These are phyloP conservation scores for Rhyacophila brunnea DNA, from an alignment of 1,140 invertebrate species.

Conservation along the genomic window DNA sequence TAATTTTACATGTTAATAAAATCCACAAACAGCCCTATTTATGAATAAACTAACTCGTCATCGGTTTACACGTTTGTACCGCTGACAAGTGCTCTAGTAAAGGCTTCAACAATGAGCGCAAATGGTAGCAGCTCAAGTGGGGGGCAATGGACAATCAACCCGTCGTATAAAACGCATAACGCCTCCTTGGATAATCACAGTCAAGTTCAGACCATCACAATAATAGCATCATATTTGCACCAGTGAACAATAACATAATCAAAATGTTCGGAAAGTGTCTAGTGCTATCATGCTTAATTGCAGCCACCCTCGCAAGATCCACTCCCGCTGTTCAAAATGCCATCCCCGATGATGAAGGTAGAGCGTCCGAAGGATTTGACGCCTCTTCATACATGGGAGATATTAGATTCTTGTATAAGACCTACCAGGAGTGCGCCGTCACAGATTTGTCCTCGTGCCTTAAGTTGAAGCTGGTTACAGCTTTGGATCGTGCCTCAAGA, in stretches of 20 bases:
- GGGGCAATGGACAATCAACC: conserved; percentile 14
- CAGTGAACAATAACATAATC: conserved; percentile 2
- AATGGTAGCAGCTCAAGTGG: conserved; percentile 13
- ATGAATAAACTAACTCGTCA: too few relatives aligned
- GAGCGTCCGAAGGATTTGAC: conserved; percentile 45
- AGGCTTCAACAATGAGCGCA: background rate
- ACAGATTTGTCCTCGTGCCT: conserved; percentile 70
- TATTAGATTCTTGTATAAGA: conserved; percentile 49
- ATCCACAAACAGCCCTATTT: too few relatives aligned
- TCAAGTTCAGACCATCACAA: conserved; percentile 25
- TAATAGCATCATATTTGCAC: conserved; percentile 27
- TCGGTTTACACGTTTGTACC: too few relatives aligned
- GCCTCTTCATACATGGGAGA: conserved; percentile 43
- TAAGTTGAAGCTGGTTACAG: conserved; percentile 71
- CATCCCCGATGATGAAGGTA: conserved; percentile 39
- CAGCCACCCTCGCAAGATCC: conserved; percentile 43
- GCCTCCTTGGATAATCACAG: conserved; percentile 23
- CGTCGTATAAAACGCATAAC: conserved; percentile 27
- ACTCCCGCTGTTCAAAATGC: conserved; percentile 46
- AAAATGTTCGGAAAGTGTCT: conserved; percentile 41
- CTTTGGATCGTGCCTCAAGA: conserved; percentile 68
- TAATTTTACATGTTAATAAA: too few relatives aligned
- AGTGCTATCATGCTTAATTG: conserved; percentile 46
- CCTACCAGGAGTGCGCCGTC: conserved; percentile 72
- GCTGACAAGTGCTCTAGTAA: conserved; percentile 14